Evolutionary conservation across 1,140 invertebrate genomes (phyloP).

Genomic region (Meloidogyne floridensis): DNA sequence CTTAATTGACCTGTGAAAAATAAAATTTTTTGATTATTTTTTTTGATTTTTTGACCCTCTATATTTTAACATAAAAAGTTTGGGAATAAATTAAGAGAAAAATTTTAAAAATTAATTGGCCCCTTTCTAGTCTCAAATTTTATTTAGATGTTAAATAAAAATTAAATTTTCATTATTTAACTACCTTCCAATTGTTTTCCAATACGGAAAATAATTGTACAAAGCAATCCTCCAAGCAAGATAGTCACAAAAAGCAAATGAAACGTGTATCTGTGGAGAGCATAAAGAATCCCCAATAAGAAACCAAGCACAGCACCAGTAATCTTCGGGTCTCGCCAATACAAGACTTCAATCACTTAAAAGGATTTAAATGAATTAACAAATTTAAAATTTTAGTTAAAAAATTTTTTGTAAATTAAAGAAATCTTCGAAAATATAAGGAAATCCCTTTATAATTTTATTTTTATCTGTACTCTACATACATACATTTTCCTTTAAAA

Average conservation of each 20-base stretch:
- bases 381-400: neutral
- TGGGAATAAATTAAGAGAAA: too few species aligned
- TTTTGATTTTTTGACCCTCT: too few species aligned
- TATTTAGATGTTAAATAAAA: neutral
- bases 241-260: neutral
- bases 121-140: too few species aligned
- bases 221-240: neutral
- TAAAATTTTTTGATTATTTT: too few species aligned
- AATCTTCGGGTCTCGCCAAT: slow-evolving; percentile 60
- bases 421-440: too few species aligned
- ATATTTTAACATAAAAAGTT: too few species aligned
- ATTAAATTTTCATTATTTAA: neutral
- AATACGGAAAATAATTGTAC: neutral
- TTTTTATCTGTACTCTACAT: neutral
- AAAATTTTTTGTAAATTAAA: neutral
- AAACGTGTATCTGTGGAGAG: neutral
- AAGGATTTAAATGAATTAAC: slow-evolving; percentile 71
- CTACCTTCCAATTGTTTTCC: neutral
- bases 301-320: slow-evolving; percentile 35
- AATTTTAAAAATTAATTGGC: too few species aligned
- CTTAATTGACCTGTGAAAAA: slow-evolving; percentile 81
- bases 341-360: slow-evolving; percentile 87
- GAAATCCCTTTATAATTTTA: neutral
- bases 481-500: slow-evolving; percentile 53
- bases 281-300: neutral